A percentile compares a stretch with the other conserved stretches of the same genome.
These are phyloP conservation scores for Elegia similella DNA, from an alignment of 2,888 invertebrate genomes.

Conservation along the genomic window DNA sequence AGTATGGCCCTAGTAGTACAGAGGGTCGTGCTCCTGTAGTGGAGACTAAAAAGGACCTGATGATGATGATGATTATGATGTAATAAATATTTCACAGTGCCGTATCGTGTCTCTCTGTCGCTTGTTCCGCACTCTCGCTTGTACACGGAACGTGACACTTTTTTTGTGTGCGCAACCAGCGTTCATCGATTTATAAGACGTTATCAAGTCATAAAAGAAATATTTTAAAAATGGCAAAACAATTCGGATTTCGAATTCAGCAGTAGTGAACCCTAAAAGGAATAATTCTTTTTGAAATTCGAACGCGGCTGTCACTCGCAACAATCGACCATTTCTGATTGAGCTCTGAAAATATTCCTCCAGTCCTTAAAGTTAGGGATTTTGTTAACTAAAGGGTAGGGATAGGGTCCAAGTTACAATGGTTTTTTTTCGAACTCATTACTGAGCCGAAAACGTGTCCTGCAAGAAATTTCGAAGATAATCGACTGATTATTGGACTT, in stretches of 20 bases:
- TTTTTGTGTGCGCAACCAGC: no score
- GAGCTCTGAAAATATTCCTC: constrained; percentile 28
- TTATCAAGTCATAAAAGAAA: no score
- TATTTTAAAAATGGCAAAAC: no score
- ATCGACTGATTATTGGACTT: constrained; percentile 45
- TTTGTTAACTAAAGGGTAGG: constrained; percentile 16
- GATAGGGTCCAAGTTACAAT: constrained; percentile 30
- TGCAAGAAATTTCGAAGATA: constrained; percentile 53
- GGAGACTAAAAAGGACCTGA: no score
- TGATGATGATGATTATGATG: no score
- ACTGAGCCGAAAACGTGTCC: constrained; percentile 62
- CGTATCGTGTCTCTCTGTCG: no score
- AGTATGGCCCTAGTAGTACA: no score
- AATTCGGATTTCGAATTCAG: background rate
- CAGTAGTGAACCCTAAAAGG: constrained; percentile 11
- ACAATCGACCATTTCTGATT: constrained; percentile 36
- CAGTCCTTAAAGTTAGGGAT: background rate
- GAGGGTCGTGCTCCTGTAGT: no score
- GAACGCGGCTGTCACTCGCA: constrained; percentile 58
- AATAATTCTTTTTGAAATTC: constrained; percentile 58
- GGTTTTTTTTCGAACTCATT: constrained; percentile 48
- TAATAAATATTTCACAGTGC: no score
- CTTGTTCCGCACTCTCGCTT: no score
- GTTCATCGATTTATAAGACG: no score
- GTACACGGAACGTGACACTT: no score